phyloP scores from a whole-genome alignment of 2,113 vertebrate genomes.

The Hymenochirus boettgeri region DNA sequence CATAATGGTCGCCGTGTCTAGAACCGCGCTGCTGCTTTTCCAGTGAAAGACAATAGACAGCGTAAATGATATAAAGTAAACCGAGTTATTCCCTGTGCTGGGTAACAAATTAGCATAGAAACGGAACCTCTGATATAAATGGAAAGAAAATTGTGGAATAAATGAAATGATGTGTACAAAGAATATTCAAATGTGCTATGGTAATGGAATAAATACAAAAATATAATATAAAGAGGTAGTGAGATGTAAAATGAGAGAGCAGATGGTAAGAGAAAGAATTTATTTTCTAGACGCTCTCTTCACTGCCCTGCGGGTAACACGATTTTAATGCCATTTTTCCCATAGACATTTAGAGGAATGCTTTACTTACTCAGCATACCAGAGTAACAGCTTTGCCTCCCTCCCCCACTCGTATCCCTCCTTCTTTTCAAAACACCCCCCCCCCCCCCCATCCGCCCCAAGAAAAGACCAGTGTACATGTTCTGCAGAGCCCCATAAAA shows the following conservation, averaged over 20 bases:
- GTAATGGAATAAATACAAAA: slow-evolving; percentile 15
- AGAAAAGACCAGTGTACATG: slow-evolving; percentile 40
- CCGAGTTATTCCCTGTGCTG: neutral
- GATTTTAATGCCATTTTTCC: slow-evolving; percentile 42
- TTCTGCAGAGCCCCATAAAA: slow-evolving; percentile 57
- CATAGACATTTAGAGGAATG: slow-evolving; percentile 42
- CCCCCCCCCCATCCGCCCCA: slow-evolving; percentile 19
- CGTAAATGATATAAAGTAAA: neutral
- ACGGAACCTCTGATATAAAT: neutral
- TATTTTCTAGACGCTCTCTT: slow-evolving; percentile 35
- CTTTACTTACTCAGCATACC: slow-evolving; percentile 42
- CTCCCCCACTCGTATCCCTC: slow-evolving; percentile 32
- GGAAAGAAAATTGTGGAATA: neutral
- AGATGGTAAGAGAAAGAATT: slow-evolving; percentile 39
- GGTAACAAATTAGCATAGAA: neutral
- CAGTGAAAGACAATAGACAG: too few relatives aligned
- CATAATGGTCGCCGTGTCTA: too few relatives aligned
- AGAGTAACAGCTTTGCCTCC: slow-evolving; percentile 25
- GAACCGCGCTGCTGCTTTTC: too few relatives aligned
- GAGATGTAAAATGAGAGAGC: slow-evolving; percentile 36
- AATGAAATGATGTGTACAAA: slow-evolving; percentile 5
- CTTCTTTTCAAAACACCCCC: slow-evolving; percentile 20
- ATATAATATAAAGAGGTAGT: slow-evolving; percentile 32
- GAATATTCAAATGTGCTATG: slow-evolving; percentile 25
- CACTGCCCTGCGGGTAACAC: slow-evolving; percentile 40